These are phyloP conservation scores for Austrofundulus limnaeus DNA, from an alignment of 2,113 vertebrate species.

Conservation along the genomic window DNA sequence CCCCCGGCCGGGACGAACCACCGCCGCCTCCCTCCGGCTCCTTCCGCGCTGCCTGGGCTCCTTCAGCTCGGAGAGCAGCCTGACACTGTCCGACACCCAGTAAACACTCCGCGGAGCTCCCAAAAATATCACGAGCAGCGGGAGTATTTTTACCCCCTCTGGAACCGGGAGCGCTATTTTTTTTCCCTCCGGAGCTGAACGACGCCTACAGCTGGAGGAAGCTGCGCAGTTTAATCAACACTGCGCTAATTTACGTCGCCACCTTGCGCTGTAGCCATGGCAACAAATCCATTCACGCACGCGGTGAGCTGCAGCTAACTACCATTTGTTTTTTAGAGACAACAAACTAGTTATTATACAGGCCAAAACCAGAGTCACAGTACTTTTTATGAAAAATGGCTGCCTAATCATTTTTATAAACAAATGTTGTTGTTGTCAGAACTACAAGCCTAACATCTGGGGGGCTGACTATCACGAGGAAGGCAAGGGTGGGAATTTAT, in stretches of 20 bases:
- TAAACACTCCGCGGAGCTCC: conserved; percentile 54
- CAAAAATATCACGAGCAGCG: conserved; percentile 73
- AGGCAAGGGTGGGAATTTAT: conserved; percentile 20
- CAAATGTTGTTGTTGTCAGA: neutral
- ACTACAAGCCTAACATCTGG: neutral
- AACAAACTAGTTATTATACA: neutral
- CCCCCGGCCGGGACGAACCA: neutral
- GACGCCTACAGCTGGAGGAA: conserved; percentile 22
- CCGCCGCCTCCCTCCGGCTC: too few species aligned
- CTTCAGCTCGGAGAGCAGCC: conserved; percentile 30
- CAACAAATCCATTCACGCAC: conserved; percentile 21
- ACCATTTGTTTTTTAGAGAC: neutral
- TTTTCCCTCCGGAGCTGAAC: conserved; percentile 17
- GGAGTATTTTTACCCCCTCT: conserved; percentile 75
- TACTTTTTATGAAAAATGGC: neutral
- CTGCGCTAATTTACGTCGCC: conserved; percentile 15
- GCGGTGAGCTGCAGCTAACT: neutral
- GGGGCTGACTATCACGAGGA: conserved; percentile 62
- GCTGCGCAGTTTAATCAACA: conserved; percentile 26
- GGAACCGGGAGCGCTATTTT: conserved; percentile 64
- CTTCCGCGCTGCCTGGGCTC: neutral
- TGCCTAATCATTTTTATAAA: conserved; percentile 3
- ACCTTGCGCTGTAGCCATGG: conserved; percentile 32
- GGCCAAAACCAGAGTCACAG: too few species aligned
- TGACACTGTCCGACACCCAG: conserved; percentile 35